Evolutionary conservation across 2,797 vertebrate genomes (phyloP).

Genomic region (Diglossa cyanea): DNA sequence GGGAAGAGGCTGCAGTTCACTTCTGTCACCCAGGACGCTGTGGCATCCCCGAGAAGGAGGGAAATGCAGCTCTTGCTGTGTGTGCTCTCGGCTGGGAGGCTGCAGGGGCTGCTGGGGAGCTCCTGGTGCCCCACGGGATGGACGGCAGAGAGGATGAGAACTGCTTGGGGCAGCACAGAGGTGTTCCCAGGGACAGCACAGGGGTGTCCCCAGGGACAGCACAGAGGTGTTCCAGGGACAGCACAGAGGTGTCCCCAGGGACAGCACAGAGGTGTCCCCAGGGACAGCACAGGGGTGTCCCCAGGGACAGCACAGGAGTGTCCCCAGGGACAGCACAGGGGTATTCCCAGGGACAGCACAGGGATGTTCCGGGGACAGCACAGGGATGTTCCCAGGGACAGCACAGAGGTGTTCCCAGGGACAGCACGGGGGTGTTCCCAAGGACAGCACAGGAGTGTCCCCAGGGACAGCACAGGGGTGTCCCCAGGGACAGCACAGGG

Average conservation of each 20-base stretch:
- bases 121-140: neutral
- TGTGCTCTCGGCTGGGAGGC: too few species aligned
- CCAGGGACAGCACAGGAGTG: too few species aligned
- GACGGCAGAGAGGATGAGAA: neutral
- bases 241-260: accelerated
- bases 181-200: neutral
- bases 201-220: too few species aligned
- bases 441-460: too few species aligned
- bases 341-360: too few species aligned
- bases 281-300: too few species aligned
- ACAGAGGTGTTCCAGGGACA: too few species aligned
- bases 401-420: accelerated
- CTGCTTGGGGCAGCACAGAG: accelerated
- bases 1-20: neutral
- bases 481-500: neutral
- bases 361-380: too few species aligned
- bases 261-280: neutral
- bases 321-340: too few species aligned
- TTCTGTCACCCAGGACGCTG: accelerated
- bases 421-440: neutral
- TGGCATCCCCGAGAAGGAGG: neutral
- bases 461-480: too few species aligned
- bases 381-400: too few species aligned
- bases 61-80: neutral
- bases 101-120: neutral